phyloP scores from a whole-genome alignment of 2,113 vertebrate species.

The Pampusana beccarii region DNA sequence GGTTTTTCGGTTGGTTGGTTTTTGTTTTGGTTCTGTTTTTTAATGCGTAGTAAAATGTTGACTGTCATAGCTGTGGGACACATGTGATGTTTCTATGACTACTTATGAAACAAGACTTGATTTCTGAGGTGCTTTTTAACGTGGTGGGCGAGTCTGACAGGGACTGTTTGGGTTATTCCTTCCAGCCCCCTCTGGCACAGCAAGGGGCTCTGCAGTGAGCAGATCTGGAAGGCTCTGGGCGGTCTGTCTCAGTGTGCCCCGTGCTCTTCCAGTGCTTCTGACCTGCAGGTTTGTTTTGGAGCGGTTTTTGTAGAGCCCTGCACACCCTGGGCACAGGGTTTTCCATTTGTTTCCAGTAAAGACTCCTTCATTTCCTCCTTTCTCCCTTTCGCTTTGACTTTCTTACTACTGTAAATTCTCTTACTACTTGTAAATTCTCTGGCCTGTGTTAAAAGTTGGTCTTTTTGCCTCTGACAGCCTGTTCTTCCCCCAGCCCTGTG shows the following conservation, averaged over 20 bases:
- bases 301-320: not conserved
- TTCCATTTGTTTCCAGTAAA: not conserved
- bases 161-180: not conserved
- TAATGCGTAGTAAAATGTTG: not conserved
- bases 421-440: not conserved
- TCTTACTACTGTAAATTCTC: not conserved
- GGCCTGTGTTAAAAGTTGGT: not conserved
- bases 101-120: not conserved
- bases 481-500: not conserved
- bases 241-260: accelerated
- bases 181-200: not conserved
- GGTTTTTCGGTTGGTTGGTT: not conserved
- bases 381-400: not conserved
- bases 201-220: accelerated
- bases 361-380: not conserved
- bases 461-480: not conserved
- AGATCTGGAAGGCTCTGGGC: not conserved
- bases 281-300: not conserved
- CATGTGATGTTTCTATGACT: not conserved
- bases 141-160: not conserved
- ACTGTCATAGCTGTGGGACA: not conserved
- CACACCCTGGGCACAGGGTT: not conserved
- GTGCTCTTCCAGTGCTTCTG: accelerated
- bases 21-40: not conserved
- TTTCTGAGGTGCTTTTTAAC: not conserved